These are phyloP conservation scores for Mactromeris polynyma DNA, from an alignment of 2,888 invertebrate genomes.

Conservation along the genomic window DNA sequence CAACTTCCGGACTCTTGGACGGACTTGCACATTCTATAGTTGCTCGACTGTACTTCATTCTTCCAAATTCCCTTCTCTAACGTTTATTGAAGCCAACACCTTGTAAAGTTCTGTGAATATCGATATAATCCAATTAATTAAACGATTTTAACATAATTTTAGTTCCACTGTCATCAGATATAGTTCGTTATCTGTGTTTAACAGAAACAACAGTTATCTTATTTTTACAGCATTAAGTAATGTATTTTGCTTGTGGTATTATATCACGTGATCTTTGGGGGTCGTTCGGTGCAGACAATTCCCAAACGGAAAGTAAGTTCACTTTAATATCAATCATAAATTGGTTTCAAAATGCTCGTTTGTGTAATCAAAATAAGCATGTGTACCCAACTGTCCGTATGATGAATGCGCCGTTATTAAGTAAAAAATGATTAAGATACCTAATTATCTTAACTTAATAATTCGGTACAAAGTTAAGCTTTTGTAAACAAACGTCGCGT, in stretches of 20 bases:
- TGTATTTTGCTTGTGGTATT: neutral
- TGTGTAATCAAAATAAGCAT: neutral
- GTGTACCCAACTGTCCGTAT: neutral
- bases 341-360: neutral
- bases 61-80: neutral
- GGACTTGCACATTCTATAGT: conserved; percentile 49
- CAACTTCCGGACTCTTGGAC: conserved; percentile 44
- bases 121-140: neutral
- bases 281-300: neutral
- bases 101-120: neutral
- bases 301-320: neutral
- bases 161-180: neutral
- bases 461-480: neutral
- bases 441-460: neutral
- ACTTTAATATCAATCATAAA: neutral
- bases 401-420: neutral
- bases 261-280: neutral
- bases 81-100: neutral
- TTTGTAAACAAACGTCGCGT: neutral
- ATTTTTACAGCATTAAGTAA: neutral
- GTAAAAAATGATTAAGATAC: neutral
- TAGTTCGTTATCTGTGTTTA: neutral
- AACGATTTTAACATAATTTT: neutral
- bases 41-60: conserved; percentile 45
- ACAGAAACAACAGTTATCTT: neutral